Conservation (phyloP, 2,888 invertebrate genomes). For the Acleris emargana region DNA sequence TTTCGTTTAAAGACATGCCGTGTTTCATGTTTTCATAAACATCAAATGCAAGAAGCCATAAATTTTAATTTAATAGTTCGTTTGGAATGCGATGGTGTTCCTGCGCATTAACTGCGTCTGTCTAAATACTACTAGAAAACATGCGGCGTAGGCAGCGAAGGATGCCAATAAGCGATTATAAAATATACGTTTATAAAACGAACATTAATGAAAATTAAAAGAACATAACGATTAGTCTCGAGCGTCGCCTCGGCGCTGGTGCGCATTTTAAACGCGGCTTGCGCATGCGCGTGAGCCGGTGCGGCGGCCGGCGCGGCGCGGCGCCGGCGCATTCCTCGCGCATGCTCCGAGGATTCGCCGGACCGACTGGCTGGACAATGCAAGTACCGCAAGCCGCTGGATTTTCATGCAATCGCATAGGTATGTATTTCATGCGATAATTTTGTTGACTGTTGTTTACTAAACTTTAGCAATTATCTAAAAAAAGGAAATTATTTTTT, state of each 20-base stretch:
- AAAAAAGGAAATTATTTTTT: no score
- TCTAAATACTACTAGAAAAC: neutral
- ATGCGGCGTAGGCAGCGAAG: neutral
- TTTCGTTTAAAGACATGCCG: neutral
- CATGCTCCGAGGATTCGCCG: slow-evolving; percentile 38
- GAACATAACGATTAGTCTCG: slow-evolving; percentile 1
- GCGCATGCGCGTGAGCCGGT: slow-evolving; percentile 5
- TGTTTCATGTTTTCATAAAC: neutral
- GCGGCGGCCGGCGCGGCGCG: no score
- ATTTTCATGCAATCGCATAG: slow-evolving; percentile 25
- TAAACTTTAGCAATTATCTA: no score
- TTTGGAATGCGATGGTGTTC: neutral
- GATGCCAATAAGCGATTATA: slow-evolving; percentile 2
- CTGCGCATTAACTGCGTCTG: neutral
- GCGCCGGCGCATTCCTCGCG: slow-evolving; percentile 29
- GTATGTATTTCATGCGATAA: slow-evolving; percentile 6
- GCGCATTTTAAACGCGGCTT: neutral
- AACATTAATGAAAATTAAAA: slow-evolving; percentile 1
- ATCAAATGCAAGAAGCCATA: slow-evolving; percentile 5
- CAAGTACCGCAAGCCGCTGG: slow-evolving; percentile 47
- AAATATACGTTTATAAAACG: neutral
- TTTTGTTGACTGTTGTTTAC: no score
- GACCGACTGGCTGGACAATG: slow-evolving; percentile 46
- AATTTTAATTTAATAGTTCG: neutral
- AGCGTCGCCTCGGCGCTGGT: neutral